Evolutionary conservation across 2,888 invertebrate species (phyloP).

Genomic region (Lomographa bimaculata): DNA sequence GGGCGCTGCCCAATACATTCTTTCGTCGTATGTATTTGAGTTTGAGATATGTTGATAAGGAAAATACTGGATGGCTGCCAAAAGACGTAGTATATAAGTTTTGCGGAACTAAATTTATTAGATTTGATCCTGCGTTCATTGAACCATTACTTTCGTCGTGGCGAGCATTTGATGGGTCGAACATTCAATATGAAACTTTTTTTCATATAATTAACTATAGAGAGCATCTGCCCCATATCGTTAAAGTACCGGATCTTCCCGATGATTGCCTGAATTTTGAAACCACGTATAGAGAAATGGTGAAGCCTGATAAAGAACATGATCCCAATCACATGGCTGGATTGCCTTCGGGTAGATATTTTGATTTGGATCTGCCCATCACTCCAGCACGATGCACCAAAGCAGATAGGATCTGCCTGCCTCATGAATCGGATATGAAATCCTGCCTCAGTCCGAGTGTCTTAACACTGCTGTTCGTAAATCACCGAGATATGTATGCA

Average conservation of each 20-base stretch:
- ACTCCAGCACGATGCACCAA: conserved; percentile 52
- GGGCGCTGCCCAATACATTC: conserved; percentile 54
- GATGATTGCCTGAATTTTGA: conserved; percentile 58
- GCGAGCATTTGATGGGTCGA: conserved; percentile 68
- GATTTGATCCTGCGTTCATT: conserved; percentile 72
- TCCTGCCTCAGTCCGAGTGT: conserved; percentile 59
- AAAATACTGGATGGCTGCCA: conserved; percentile 70
- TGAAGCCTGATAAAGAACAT: conserved; percentile 50
- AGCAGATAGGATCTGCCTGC: conserved; percentile 54
- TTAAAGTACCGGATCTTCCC: conserved; percentile 63
- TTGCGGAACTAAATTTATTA: conserved; percentile 65
- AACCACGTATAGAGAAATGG: conserved; percentile 72
- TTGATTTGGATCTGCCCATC: conserved; percentile 64
- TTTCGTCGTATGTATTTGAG: conserved; percentile 56
- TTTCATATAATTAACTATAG: conserved; percentile 73
- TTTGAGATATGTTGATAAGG: conserved; percentile 61
- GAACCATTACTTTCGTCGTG: conserved; percentile 73
- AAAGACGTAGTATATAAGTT: conserved; percentile 66
- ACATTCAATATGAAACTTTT: conserved; percentile 77
- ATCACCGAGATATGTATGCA: conserved; percentile 67
- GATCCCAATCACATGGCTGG: conserved; percentile 57
- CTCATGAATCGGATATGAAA: conserved; percentile 64
- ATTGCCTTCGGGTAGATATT: conserved; percentile 68
- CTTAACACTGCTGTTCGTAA: conserved; percentile 57
- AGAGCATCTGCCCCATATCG: conserved; percentile 61